Conservation (phyloP, 1,140 invertebrate species). For the Periplaneta americana region DNA sequence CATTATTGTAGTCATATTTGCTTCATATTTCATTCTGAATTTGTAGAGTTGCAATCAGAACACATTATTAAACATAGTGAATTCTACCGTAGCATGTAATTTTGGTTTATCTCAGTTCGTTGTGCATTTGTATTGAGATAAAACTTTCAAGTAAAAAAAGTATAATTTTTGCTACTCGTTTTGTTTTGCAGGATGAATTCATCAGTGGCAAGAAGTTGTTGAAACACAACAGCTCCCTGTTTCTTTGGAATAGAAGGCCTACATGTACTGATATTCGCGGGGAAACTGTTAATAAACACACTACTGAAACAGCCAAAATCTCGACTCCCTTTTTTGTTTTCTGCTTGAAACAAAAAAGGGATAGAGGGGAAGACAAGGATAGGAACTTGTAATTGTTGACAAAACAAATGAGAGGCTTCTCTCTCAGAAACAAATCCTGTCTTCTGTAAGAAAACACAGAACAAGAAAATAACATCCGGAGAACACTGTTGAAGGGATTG, state of each 20-base stretch:
- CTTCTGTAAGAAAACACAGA: not conserved
- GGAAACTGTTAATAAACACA: not conserved
- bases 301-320: not conserved
- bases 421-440: not conserved
- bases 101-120: too few relatives aligned
- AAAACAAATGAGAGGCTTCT: not conserved
- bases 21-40: too few relatives aligned
- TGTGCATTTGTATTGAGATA: too few relatives aligned
- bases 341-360: conserved; percentile 8
- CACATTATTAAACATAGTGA: too few relatives aligned
- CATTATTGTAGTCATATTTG: too few relatives aligned
- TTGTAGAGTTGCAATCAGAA: too few relatives aligned
- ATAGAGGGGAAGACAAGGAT: conserved; percentile 5
- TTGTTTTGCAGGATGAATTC: not conserved
- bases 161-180: too few relatives aligned
- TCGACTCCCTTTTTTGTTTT: conserved; percentile 14
- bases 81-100: too few relatives aligned
- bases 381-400: not conserved
- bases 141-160: too few relatives aligned
- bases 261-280: not conserved
- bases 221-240: not conserved
- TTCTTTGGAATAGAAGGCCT: not conserved
- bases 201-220: not conserved
- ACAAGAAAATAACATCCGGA: not conserved
- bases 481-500: not conserved